phyloP scores from a whole-genome alignment of 1,140 invertebrate species.

The Drosophila funebris region DNA sequence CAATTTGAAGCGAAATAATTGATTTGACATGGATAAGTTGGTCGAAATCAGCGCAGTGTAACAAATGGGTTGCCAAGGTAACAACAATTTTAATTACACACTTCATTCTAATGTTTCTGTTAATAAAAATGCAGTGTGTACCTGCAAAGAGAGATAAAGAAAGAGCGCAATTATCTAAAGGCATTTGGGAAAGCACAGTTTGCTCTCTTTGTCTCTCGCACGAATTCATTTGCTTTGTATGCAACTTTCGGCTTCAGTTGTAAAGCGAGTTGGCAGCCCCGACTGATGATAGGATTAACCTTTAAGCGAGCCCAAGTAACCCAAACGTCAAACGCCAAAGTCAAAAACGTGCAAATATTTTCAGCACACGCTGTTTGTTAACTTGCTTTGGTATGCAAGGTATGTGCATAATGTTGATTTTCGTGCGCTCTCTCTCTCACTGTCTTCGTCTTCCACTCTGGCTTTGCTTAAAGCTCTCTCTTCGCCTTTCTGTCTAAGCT shows the following conservation, averaged over 20 bases:
- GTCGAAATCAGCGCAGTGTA: neutral
- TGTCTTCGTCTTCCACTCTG: neutral
- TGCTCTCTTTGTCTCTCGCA: neutral
- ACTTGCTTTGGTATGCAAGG: constrained; percentile 63
- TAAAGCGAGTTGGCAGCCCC: constrained; percentile 12
- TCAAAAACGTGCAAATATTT: constrained; percentile 78
- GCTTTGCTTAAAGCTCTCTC: neutral
- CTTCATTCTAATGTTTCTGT: constrained; percentile 46
- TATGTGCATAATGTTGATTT: constrained; percentile 41
- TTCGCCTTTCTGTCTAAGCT: constrained; percentile 9
- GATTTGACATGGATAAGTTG: constrained; percentile 21
- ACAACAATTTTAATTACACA: constrained; percentile 25
- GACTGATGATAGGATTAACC: constrained; percentile 28
- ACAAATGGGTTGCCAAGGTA: neutral
- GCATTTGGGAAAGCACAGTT: neutral
- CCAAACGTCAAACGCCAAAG: constrained; percentile 32
- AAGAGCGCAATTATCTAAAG: neutral
- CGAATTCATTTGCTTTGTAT: neutral
- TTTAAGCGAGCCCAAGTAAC: constrained; percentile 27
- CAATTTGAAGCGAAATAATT: constrained; percentile 20
- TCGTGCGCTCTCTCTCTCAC: constrained; percentile 8
- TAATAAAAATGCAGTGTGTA: constrained; percentile 11
- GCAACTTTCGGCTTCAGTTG: constrained; percentile 1
- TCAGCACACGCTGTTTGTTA: constrained; percentile 54
- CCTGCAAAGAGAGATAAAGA: neutral